These are phyloP conservation scores for Oriolus oriolus DNA, from an alignment of 2,113 vertebrate species.

Conservation along the genomic window DNA sequence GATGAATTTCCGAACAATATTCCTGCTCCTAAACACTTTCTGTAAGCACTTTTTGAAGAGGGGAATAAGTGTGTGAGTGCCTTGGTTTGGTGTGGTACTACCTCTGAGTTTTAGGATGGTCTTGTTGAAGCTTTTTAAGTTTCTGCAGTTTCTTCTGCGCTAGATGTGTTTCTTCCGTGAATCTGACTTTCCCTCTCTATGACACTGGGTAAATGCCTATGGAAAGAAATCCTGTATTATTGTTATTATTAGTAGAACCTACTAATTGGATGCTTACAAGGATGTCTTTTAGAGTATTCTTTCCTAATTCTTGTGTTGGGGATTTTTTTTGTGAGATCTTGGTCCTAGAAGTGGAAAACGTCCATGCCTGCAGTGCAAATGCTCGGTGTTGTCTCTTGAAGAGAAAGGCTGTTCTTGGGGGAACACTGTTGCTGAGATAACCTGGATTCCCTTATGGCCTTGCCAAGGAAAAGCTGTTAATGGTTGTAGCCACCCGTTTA, in stretches of 20 bases:
- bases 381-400: neutral
- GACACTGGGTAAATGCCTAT: neutral
- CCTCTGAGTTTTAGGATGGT: neutral
- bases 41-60: neutral
- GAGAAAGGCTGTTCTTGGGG: neutral
- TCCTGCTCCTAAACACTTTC: neutral
- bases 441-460: neutral
- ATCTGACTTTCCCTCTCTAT: neutral
- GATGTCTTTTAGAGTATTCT: neutral
- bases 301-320: neutral
- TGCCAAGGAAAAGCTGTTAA: neutral
- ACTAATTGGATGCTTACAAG: neutral
- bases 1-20: neutral
- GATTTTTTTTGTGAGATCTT: neutral
- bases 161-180: rapidly evolving
- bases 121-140: neutral
- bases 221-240: neutral
- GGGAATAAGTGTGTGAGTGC: rapidly evolving
- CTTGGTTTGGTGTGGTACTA: neutral
- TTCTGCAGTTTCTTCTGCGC: neutral
- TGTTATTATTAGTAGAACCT: neutral
- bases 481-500: neutral
- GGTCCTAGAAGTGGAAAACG: neutral
- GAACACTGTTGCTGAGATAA: neutral
- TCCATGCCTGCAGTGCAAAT: neutral